Percentiles rank a stretch among this genome's conserved stretches.
Conservation (phyloP, 2,797 vertebrate species). For the Delichon dasypus region DNA sequence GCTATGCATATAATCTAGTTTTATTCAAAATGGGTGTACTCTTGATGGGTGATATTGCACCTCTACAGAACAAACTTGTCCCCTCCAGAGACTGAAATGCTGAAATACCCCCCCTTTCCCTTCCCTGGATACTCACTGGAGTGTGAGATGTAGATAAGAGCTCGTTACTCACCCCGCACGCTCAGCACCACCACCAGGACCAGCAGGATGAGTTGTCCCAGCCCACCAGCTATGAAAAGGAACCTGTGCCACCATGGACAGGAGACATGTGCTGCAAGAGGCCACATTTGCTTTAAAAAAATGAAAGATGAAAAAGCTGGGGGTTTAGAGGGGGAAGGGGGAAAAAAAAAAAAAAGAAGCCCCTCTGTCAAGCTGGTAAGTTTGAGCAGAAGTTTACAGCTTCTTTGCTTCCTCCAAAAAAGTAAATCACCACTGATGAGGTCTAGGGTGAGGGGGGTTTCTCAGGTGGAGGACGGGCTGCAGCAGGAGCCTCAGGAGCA, state of each 20-base stretch:
- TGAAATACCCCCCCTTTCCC: neutral
- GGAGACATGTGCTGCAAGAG: neutral
- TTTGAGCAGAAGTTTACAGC: neutral
- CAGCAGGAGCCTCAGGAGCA: neutral
- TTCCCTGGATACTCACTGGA: no score
- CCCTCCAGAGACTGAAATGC: neutral
- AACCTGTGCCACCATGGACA: neutral
- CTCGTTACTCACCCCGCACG: neutral
- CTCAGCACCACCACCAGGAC: neutral
- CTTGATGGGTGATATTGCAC: neutral
- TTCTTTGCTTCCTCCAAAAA: neutral
- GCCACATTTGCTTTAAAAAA: neutral
- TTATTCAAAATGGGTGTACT: neutral
- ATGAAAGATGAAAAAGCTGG: neutral
- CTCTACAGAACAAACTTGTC: neutral
- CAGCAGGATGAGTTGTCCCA: neutral
- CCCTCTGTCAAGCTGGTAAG: neutral
- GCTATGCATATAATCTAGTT: no score
- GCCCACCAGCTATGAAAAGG: neutral
- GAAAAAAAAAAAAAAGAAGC: no score
- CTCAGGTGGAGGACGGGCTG: neutral
- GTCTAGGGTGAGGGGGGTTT: neutral
- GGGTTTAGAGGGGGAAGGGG: neutral
- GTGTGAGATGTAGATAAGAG: neutral
- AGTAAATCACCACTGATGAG: neutral